Base-by-base conservation (phyloP, 2,888 invertebrate genomes). In the Strigamia crassipes region DNA sequence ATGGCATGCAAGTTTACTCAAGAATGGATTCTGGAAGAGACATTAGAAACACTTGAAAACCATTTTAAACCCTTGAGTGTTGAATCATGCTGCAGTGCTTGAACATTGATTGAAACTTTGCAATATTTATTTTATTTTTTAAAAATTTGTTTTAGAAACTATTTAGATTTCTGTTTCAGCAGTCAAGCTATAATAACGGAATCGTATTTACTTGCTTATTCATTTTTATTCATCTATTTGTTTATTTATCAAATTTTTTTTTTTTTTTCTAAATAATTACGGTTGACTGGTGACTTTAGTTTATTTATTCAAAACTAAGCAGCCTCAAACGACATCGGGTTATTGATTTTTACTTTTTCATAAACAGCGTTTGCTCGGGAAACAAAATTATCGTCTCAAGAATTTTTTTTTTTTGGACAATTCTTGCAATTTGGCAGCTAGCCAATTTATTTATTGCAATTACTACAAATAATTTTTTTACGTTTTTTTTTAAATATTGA, bases 391-490 rank as follows among this genome's bases (percentile, higher is more conserved):
- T 27, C 31, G 31, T 31, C 73, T 15, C 73, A 13, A 27, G 23
- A 73, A 12, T 27, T 9, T 73, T 73, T 73, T 73, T n/a, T 73
- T 31, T 73, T 3, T n/a, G n/a, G 4, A 66, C 1, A 21, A 4
- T 15, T 56, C 9, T 8, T 56, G 51, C 31, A 73, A 73, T 31
- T 73, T 73, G 73, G 73, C 12, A 73, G 15, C 2, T n/a, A 15
- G 31, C 73, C 73, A 73, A 73, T 73, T 66, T 73, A 73, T 73
- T 73, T 31, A 27, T 73, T n/a, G 73, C 73, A 73, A 73, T 31
- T 73, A 66, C 6, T 73, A 27, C 23, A 73, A 12, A 73, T 51
- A 51, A 51, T 10, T 38, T 38, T 38, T 38, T 38, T 10, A 38
- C 9, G 38, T 38, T 38, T 38, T 38, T 38, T 38, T 9, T 34